Base-by-base conservation (phyloP, 2,797 vertebrate species). In the Limnodromus scolopaceus region DNA sequence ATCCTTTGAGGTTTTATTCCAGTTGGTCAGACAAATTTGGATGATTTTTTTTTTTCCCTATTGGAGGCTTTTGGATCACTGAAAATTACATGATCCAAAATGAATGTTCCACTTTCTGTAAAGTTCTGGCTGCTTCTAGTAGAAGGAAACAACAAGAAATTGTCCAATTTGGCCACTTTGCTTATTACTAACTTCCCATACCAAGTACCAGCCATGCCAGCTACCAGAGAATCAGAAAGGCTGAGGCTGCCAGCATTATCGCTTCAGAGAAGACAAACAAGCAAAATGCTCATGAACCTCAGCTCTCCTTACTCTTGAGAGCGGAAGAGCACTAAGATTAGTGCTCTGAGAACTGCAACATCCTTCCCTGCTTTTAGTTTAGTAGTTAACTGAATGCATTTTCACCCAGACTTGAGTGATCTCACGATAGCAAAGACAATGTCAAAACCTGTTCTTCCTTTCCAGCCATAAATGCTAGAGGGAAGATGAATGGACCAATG, bases 1-100 rank as follows among this genome's bases (percentile, higher is more conserved):
- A 51, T 86, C 87, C 76, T 91, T 61, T 83, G 82, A 85, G 91
- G 10, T 46, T 83, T 92, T 83, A 51, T 13, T 93, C 41, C 41
- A 54, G 32, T 23, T 85, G 45, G 20, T 91, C 82, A 87, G 36
- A 79, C 11, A 85, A 91, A 87, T 80, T 84, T 70, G 55, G 51
- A 48, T 18, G 3, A 6, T 22, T 39, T 54, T 80, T 41, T 41
- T 81, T 79, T 89, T 66, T 3, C 39, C 65, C 76, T 18, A 6
- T 9, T 84, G 77, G 58, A 94, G 90, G 54, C 30, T 63, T 16
- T 20, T 76, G 46, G 36, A 84, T 60, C 51, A 89, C 63, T 86
- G 58, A 77, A 84, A 92, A 77, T 43, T 53, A 89, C 90, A 66
- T 34, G 46, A 87, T 55, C 83, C 84, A 76, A 93, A 87, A 54